Percentiles rank a stretch among this genome's conserved stretches.
These are phyloP conservation scores for Echinops telfairi DNA, from an alignment of 2,113 vertebrate genomes.

Conservation along the genomic window DNA sequence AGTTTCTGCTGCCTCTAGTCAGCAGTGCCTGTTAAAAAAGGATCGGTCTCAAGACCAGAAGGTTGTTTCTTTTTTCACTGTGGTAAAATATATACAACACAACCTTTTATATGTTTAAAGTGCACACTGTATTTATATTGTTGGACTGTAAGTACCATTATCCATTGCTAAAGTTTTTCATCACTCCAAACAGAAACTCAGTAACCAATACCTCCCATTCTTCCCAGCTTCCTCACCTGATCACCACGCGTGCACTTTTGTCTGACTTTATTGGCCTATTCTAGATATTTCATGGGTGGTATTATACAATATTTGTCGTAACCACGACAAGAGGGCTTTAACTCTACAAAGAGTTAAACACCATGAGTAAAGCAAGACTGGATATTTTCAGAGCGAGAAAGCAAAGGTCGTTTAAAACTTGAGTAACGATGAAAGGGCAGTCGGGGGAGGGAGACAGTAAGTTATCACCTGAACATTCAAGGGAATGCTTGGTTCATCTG, in stretches of 20 bases:
- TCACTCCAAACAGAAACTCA: background rate
- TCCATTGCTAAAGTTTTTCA: background rate
- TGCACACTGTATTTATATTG: background rate
- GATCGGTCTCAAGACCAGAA: background rate
- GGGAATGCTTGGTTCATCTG: fast-evolving
- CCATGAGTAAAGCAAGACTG: fast-evolving
- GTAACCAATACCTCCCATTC: background rate
- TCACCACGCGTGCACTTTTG: background rate
- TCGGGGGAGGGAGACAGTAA: fast-evolving
- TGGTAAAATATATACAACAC: background rate
- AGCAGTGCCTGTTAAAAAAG: fast-evolving
- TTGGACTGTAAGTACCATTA: background rate
- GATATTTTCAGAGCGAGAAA: no score
- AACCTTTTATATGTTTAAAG: background rate
- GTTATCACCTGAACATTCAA: fast-evolving
- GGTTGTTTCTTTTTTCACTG: background rate
- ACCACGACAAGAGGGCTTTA: background rate
- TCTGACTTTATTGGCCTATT: background rate
- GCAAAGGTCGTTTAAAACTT: background rate
- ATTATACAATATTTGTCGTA: background rate
- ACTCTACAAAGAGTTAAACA: background rate
- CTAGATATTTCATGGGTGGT: background rate
- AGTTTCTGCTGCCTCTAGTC: fast-evolving
- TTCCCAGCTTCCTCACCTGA: background rate
- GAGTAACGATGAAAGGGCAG: background rate